A percentile compares a stretch with the other conserved stretches of the same genome.
Conservation (phyloP, 2,888 invertebrate genomes). For the Lochmaea capreae region DNA sequence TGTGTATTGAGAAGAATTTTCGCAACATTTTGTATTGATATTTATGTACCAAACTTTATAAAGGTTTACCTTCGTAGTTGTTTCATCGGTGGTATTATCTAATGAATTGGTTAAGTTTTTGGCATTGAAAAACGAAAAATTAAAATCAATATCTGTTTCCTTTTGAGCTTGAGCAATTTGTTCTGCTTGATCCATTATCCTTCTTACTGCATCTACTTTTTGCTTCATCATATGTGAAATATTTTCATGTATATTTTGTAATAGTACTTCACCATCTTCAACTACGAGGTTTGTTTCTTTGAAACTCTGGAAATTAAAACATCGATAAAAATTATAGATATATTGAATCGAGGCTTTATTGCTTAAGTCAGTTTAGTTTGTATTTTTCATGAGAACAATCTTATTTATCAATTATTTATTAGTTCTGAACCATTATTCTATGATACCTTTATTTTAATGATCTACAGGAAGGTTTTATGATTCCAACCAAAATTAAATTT, state of each 20-base stretch:
- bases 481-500: too few relatives aligned
- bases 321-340: too few relatives aligned
- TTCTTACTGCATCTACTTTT: conserved; percentile 87
- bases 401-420: too few relatives aligned
- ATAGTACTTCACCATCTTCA: conserved; percentile 81
- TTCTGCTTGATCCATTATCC: conserved; percentile 91
- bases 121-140: conserved; percentile 77
- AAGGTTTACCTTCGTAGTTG: conserved; percentile 36
- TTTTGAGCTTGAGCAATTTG: conserved; percentile 78
- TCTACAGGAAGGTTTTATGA: too few relatives aligned
- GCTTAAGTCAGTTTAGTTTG: too few relatives aligned
- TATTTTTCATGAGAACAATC: too few relatives aligned
- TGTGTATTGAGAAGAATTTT: too few relatives aligned
- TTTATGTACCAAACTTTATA: background rate
- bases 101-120: conserved; percentile 73
- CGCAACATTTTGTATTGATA: too few relatives aligned
- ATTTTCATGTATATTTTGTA: conserved; percentile 85
- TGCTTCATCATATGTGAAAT: conserved; percentile 90
- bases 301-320: conserved; percentile 73
- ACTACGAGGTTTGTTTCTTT: conserved; percentile 79
- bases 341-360: too few relatives aligned
- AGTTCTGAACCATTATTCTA: too few relatives aligned
- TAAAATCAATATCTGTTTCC: conserved; percentile 68
- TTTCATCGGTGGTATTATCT: conserved; percentile 61
- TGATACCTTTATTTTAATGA: too few relatives aligned